Evolutionary conservation across 1,140 invertebrate species (phyloP), one percentile per base, ranked within the genome.

Genomic region (Stegodyphus dumicola): DNA sequence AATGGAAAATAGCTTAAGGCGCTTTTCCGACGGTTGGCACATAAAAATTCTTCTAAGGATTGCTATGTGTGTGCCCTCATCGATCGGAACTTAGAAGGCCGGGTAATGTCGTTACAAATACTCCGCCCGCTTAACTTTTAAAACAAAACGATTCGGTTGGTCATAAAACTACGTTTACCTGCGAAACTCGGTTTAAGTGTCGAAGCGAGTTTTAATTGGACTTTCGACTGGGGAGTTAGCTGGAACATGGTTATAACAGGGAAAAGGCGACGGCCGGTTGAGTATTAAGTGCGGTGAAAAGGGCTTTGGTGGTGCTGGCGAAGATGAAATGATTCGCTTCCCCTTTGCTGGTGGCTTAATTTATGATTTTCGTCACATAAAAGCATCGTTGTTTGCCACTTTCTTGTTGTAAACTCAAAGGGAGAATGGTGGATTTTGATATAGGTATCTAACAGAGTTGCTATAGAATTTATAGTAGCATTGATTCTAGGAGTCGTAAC

Each of bases 161-260:
- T 56, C 60, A 85, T 85, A 85, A 85, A 85, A 85, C 81, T 85
- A 56, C 81, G 74, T 70, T 85, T 85, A 85, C 81, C 81, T 77
- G 81, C 60, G 70, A 85, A 85, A 76, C 73, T 67, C 64, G 73
- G 74, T 85, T 85, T 85, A 69, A 69, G 73, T 70, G 64, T 69
- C 73, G 81, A 60, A 76, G 73, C 17, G 81, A 77, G 65, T 76
- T 85, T 85, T 85, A 85, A 85, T 85, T 85, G 73, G 74, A 67
- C 65, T 67, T 67, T 18, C 17, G 65, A 7, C n/a, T 18, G 9
- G 65, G 17, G 17, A 15, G 15, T 15, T 60, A 60, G 56, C 56
- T 60, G 33, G 33, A 33, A 33, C 33, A 33, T 33, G 33, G 33
- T 33, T 33, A 33, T 33, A 33, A 33, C 33, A 33, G 33, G 33